Evolutionary conservation across 1,140 invertebrate genomes (phyloP).

Genomic region (Drosophila kurseongensis): DNA sequence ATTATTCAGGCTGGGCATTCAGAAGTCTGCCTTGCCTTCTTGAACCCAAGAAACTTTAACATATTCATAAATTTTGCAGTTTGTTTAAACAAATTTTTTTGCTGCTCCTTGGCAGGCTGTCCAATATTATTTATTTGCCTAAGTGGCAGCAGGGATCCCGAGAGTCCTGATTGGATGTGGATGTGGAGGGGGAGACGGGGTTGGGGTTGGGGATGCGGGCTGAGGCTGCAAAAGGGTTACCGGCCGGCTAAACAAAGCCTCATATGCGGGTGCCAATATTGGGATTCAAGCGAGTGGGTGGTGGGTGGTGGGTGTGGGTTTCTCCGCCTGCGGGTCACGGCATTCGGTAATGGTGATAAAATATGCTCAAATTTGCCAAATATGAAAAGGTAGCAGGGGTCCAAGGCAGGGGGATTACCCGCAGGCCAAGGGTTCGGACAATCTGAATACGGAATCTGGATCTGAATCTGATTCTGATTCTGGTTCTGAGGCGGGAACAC

Average conservation of each 20-base stretch:
- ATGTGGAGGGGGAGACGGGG: neutral
- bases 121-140: constrained; percentile 77
- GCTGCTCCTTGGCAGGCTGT: constrained; percentile 25
- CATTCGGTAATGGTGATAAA: constrained; percentile 79
- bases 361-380: constrained; percentile 83
- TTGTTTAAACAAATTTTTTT: constrained; percentile 75
- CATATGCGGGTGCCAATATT: constrained; percentile 68
- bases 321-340: constrained; percentile 67
- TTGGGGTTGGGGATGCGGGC: constrained; percentile 25
- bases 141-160: constrained; percentile 53
- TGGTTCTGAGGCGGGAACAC: constrained; percentile 34
- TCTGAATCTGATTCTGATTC: constrained; percentile 11
- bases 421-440: constrained; percentile 53
- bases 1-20: constrained; percentile 1
- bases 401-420: constrained; percentile 14
- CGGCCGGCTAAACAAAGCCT: constrained; percentile 31
- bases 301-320: neutral
- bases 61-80: constrained; percentile 78
- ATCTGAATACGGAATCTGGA: constrained; percentile 31
- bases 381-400: constrained; percentile 74
- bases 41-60: constrained; percentile 40
- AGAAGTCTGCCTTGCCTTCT: neutral
- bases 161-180: constrained; percentile 67
- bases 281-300: constrained; percentile 28
- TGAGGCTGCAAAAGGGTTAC: constrained; percentile 44